Evolutionary conservation across 1,140 invertebrate species (phyloP).

Genomic region (Steinernema khuongi): DNA sequence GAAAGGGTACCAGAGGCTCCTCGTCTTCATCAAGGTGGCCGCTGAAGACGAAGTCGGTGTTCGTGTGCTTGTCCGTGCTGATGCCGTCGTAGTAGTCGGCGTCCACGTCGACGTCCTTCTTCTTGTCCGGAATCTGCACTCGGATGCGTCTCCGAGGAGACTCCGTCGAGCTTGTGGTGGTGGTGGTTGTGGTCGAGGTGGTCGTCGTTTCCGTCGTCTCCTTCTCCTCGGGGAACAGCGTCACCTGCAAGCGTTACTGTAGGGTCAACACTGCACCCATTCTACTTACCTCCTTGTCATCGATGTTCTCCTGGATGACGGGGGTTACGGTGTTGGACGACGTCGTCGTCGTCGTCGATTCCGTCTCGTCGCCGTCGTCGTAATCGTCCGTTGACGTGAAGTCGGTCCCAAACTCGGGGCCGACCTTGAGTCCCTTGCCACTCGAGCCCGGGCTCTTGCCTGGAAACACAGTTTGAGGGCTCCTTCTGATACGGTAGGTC

Average conservation of each 20-base stretch:
- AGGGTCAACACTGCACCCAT: no score
- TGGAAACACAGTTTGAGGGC: constrained; percentile 11
- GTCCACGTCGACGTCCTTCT: constrained; percentile 19
- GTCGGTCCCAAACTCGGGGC: constrained; percentile 35
- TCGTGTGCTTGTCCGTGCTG: neutral
- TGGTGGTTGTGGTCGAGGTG: constrained; percentile 1
- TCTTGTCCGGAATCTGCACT: constrained; percentile 24
- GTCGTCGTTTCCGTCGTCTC: constrained; percentile 24
- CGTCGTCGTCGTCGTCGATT: neutral
- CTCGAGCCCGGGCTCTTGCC: neutral
- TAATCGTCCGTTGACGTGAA: constrained; percentile 31
- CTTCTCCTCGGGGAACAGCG: neutral
- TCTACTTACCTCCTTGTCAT: constrained; percentile 14
- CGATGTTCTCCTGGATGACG: constrained; percentile 18
- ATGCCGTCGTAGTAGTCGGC: constrained; percentile 30
- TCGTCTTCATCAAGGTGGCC: constrained; percentile 14
- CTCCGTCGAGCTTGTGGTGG: constrained; percentile 14
- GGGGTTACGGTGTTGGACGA: neutral
- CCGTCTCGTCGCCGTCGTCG: constrained; percentile 24
- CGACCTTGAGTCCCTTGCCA: neutral
- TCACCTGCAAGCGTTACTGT: no score
- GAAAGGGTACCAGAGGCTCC: constrained; percentile 18
- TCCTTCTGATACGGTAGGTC: neutral
- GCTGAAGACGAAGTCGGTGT: constrained; percentile 14
- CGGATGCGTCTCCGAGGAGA: constrained; percentile 23